Evolutionary conservation across 2,797 vertebrate genomes (phyloP).

Genomic region (Enteromius thamalakanensis): DNA sequence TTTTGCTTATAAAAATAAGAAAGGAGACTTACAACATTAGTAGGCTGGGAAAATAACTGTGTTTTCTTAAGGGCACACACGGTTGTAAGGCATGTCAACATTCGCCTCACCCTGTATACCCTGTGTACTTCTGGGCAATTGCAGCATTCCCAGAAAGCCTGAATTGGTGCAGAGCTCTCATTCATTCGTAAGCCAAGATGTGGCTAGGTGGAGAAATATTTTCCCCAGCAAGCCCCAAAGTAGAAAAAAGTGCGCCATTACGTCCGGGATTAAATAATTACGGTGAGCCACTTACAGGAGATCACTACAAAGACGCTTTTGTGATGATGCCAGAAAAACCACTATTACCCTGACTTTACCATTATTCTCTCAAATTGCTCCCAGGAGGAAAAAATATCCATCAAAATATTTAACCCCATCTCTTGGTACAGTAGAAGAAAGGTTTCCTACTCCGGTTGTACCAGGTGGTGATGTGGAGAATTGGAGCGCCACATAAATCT

Average conservation of each 20-base stretch:
- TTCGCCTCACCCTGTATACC: background rate
- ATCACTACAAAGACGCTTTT: slow-evolving; percentile 68
- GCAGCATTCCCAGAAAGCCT: slow-evolving; percentile 46
- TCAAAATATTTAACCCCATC: slow-evolving; percentile 46
- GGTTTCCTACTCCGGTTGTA: slow-evolving; percentile 51
- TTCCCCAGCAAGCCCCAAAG: slow-evolving; percentile 56
- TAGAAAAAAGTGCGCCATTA: slow-evolving; percentile 56
- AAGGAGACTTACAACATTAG: slow-evolving; percentile 6
- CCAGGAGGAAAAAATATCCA: slow-evolving; percentile 60
- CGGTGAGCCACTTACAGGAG: slow-evolving; percentile 58
- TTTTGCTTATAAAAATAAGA: slow-evolving; percentile 31
- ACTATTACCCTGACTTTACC: slow-evolving; percentile 64
- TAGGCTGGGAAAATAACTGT: slow-evolving; percentile 25
- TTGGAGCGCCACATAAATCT: slow-evolving; percentile 56
- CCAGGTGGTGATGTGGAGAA: slow-evolving; percentile 42
- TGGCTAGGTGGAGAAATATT: slow-evolving; percentile 57
- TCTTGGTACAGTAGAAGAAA: slow-evolving; percentile 53
- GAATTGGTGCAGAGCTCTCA: slow-evolving; percentile 43
- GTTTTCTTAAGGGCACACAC: slow-evolving; percentile 15
- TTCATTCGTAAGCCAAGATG: slow-evolving; percentile 52
- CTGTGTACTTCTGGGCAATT: slow-evolving; percentile 13
- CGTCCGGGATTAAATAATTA: slow-evolving; percentile 71
- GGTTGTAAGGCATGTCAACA: background rate
- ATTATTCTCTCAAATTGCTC: slow-evolving; percentile 66
- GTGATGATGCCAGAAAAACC: slow-evolving; percentile 65